These are phyloP conservation scores for Fregetta grallaria DNA, from an alignment of 2,113 vertebrate genomes.

Conservation along the genomic window DNA sequence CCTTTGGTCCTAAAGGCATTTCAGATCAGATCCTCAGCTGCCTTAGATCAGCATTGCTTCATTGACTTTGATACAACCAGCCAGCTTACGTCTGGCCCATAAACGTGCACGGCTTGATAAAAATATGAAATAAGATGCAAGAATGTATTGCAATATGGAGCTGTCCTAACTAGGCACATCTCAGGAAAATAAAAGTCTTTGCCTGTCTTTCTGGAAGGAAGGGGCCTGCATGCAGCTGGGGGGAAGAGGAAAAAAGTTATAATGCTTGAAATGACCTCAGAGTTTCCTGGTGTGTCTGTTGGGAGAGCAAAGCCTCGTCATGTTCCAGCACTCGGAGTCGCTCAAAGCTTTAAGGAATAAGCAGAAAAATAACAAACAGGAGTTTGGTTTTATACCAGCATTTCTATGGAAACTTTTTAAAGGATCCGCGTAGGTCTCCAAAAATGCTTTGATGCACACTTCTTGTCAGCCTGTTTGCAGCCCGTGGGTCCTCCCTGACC, in stretches of 20 bases:
- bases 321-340: not conserved
- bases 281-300: constrained; percentile 26
- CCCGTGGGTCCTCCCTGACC: rapidly evolving
- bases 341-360: not conserved
- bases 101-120: not conserved
- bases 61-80: not conserved
- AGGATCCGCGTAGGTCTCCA: not conserved
- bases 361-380: not conserved
- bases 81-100: not conserved
- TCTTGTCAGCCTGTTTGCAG: not conserved
- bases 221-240: not conserved
- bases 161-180: not conserved
- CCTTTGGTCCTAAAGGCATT: not conserved
- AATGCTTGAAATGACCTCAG: constrained; percentile 50
- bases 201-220: constrained; percentile 16
- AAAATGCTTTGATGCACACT: not conserved
- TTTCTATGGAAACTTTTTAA: not conserved
- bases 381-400: not conserved
- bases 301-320: not conserved
- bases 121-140: not conserved
- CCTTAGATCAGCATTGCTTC: not conserved
- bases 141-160: not conserved
- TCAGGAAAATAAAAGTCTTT: not conserved
- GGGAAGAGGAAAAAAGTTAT: not conserved
- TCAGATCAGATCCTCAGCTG: not conserved